Base-by-base conservation (phyloP, 2,113 vertebrate species). In the Tragelaphus scriptus region DNA sequence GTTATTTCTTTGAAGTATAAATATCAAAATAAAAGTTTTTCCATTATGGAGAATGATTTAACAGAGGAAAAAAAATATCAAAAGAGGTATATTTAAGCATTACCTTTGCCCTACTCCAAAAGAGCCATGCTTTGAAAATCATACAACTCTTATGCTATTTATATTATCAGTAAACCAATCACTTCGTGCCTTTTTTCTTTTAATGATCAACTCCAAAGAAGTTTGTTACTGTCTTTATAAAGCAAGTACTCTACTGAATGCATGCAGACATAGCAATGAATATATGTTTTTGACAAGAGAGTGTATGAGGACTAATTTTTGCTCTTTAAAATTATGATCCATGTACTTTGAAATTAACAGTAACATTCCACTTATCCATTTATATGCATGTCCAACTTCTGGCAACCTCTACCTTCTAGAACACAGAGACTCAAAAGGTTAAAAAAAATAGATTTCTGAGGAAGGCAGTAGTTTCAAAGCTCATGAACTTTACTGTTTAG, bases 281-380 rank as follows among this genome's bases (percentile, higher is more conserved):
- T 63, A 92, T 80, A 79, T 93, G 56, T 92, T 96, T 96, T 86
- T 94, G 82, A 97, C 85, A 96, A 96, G 8, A 94, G 84, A 97
- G 85, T 96, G 82, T 68, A 98, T 93, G 80, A 97, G 17, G 55
- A 92, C 16, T 97, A 95, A 82, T 80, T 95, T 96, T 95, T 94
- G 26, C 90, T 93, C 28, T 97, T 97, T 98, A 86, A 92, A 97
- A 82, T 97, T 97, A 95, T 93, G 79, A 92, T 91, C 16, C 89
- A 96, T 94, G 88, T 95, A 96, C 71, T 97, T 91, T 88, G 61
- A 96, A 95, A 94, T 63, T 92, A 95, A 98, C 89, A 97, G 95
- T 96, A 98, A 98, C 91, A 98, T 96, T 98, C 94, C 88, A 98
- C 95, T 98, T 98, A 98, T 97, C 94, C 63, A 97, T 85, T 93